Base-by-base conservation (phyloP, 2,113 vertebrate species). In the Grallaria varia region DNA sequence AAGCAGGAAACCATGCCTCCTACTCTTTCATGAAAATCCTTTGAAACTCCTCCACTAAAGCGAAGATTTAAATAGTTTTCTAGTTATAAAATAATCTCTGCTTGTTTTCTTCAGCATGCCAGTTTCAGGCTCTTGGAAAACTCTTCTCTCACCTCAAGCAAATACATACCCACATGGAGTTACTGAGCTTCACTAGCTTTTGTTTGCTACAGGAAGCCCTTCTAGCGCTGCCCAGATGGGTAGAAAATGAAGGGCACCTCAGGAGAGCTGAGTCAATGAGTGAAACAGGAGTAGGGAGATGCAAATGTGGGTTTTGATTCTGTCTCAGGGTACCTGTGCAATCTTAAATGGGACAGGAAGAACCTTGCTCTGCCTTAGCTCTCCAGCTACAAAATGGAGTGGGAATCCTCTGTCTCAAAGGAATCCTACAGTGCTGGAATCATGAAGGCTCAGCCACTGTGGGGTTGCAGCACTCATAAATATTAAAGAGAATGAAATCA, bases 1-100 rank as follows among this genome's bases (percentile, higher is more conserved):
- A 93, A 96, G 87, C 82, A 92, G 92, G 94, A 95, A 96, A 93
- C 72, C 64, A 68, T 87, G 39, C 87, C 74, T 95, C 96, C 71
- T 77, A 83, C 52, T 78, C 95, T 96, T 95, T 84, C 69, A 97
- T 75, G 75, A 78, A 84, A 97, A 42, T 35, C 74, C 88, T 96
- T 94, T 85, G 95, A 89, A 86, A 92, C 64, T 91, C 90, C 88
- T 90, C 92, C 92, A 86, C 63, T 69, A 40, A 90, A 83, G 67
- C 1, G 0, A 73, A 87, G 42, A 64, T 93, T 90, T 93, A 95
- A 97, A 96, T 63, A 88, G n/a, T 83, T 90, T 79, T 87, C 82
- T 71, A 96, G 59, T 76, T 89, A 87, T 56, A 91, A 89, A 94
- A 93, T 62, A 79, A 88, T 81, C 75, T 83, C 67, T 37, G 39